Evolutionary conservation across 2,797 vertebrate species (phyloP).

Genomic region (Mustela erminea): DNA sequence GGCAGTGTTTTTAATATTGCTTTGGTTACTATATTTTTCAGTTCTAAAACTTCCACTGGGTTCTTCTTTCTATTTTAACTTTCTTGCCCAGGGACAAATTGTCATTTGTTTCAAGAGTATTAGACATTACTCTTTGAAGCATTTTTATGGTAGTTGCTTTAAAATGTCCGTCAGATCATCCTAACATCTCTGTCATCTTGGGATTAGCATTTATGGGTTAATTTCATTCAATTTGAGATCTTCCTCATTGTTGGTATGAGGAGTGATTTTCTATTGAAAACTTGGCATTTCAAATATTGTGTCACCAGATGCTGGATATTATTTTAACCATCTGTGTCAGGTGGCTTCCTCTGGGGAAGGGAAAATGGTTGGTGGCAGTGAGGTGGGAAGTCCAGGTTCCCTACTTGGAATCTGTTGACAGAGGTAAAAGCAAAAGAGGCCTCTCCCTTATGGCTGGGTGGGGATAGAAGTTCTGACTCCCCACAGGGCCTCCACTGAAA

Average conservation of each 20-base stretch:
- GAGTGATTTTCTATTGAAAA: not conserved
- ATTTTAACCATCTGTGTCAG: not conserved
- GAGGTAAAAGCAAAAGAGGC: not conserved
- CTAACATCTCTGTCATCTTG: not conserved
- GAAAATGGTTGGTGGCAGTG: too few relatives aligned
- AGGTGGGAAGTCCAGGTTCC: not conserved
- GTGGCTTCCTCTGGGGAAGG: not conserved
- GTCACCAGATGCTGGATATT: not conserved
- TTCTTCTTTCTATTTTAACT: not conserved
- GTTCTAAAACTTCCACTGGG: not conserved
- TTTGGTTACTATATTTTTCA: not conserved
- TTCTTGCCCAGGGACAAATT: not conserved
- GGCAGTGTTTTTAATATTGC: not conserved
- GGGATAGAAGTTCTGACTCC: not conserved
- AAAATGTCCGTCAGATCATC: not conserved
- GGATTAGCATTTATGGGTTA: not conserved
- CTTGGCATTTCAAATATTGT: not conserved
- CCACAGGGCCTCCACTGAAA: not conserved
- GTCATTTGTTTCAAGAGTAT: not conserved
- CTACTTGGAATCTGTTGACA: not conserved
- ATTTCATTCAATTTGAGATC: not conserved
- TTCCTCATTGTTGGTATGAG: not conserved
- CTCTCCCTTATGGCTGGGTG: not conserved
- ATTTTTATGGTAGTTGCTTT: not conserved
- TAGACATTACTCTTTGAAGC: not conserved